These are phyloP conservation scores for Tetranychus cinnabarinus DNA, from an alignment of 1,140 invertebrate genomes.

Conservation along the genomic window DNA sequence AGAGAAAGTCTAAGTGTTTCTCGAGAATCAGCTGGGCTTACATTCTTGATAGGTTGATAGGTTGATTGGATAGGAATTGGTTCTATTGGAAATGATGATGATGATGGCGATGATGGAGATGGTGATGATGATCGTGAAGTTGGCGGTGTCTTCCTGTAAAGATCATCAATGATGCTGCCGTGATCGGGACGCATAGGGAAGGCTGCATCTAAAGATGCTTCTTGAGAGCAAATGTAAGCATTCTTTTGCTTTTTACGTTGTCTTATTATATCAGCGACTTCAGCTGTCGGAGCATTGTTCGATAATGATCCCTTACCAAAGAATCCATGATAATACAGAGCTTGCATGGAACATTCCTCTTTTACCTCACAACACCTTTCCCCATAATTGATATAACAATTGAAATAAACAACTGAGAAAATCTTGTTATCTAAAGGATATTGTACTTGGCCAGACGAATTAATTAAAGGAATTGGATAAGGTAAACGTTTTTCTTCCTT, in stretches of 20 bases:
- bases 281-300: neutral
- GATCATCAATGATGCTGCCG: neutral
- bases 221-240: neutral
- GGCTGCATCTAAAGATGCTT: neutral
- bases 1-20: neutral
- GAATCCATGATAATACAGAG: slow-evolving; percentile 4
- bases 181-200: neutral
- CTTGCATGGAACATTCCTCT: neutral
- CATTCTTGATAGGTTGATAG: neutral
- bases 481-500: neutral
- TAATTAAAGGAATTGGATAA: neutral
- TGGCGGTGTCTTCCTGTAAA: neutral
- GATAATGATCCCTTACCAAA: slow-evolving; percentile 5
- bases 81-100: neutral
- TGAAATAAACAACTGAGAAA: neutral
- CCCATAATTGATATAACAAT: neutral
- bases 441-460: neutral
- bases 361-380: slow-evolving; percentile 1
- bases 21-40: neutral
- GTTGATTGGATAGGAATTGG: neutral
- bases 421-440: neutral
- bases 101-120: no score
- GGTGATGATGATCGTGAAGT: neutral
- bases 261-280: neutral
- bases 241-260: neutral